Evolutionary conservation across 2,113 vertebrate species (phyloP), one percentile per base, ranked within the genome.

Genomic region (Apistogramma diplotaenia): DNA sequence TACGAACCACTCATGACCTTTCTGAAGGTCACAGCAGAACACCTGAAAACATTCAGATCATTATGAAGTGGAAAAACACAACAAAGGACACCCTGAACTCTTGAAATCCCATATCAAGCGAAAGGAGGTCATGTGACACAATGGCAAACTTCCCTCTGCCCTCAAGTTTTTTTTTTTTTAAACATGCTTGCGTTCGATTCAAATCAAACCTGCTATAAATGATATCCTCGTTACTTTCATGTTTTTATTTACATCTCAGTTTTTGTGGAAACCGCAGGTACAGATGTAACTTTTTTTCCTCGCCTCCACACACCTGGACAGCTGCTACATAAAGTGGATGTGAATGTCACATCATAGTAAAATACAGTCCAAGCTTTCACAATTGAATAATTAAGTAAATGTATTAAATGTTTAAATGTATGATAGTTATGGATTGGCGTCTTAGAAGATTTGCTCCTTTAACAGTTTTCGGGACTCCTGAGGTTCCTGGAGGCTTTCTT

Each of bases 401-500:
- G 51, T 74, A 76, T n/a, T n/a, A n/a, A n/a, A n/a, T 78, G 8
- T 5, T 55, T 76, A 33, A 75, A 33, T 75, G 31, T 12, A 29
- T 3, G 1, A 40, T 58, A 79, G 33, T 19, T 67, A 12, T 15
- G 46, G 23, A 46, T 49, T 5, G 18, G 25, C 56, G 21, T 31
- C 40, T 27, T 11, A 18, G 43, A 8, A 29, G 9, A 75, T 61
- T 31, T 19, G 35, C 65, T 87, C 46, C 75, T 89, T 91, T 76
- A 75, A 87, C 74, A 53, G 55, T 4, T 29, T 80, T n/a, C 77
- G 78, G 57, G 37, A 53, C 49, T 7, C 72, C 37, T 87, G 78
- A 76, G 81, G 76, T 74, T 83, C 29, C 67, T 74, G 79, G 84
- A 90, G 88, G 75, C 54, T 58, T 79, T 76, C 37, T 78, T 31